Evolutionary conservation across 2,888 invertebrate genomes (phyloP).

Genomic region (Erebia ligea): DNA sequence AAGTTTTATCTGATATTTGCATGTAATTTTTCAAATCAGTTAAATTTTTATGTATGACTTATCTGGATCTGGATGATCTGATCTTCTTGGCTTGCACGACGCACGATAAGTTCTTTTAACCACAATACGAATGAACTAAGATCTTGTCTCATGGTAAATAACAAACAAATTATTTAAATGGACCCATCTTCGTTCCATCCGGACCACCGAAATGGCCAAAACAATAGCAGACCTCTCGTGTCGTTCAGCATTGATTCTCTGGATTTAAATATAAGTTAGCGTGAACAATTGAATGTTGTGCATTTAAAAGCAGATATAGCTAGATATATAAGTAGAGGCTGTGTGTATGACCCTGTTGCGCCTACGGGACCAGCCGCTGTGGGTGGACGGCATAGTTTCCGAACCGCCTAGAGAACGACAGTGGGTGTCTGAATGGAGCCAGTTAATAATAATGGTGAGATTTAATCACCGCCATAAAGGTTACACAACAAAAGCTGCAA

Average conservation of each 20-base stretch:
- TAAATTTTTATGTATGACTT: conserved; percentile 52
- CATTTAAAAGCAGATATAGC: conserved; percentile 72
- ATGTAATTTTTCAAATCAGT: conserved; percentile 62
- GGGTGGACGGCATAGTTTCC: conserved; percentile 82
- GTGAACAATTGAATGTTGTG: conserved; percentile 76
- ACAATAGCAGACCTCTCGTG: conserved; percentile 77
- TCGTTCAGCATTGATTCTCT: conserved; percentile 75
- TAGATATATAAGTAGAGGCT: conserved; percentile 73
- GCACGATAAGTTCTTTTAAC: conserved; percentile 57
- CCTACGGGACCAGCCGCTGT: conserved; percentile 80
- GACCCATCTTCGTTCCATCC: conserved; percentile 61
- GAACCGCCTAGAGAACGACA: conserved; percentile 75
- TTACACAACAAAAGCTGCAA: conserved; percentile 75
- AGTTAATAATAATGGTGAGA: conserved; percentile 83
- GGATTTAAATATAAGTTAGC: conserved; percentile 76
- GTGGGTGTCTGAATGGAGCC: conserved; percentile 83
- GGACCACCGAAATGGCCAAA: conserved; percentile 76
- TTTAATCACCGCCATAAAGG: conserved; percentile 81
- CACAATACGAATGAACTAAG: conserved; percentile 18
- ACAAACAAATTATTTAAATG: conserved; percentile 65
- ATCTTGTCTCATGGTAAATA: conserved; percentile 40
- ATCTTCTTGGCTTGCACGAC: conserved; percentile 80
- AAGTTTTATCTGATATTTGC: conserved; percentile 65
- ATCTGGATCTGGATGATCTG: conserved; percentile 58
- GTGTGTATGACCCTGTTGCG: conserved; percentile 81